phyloP scores from a whole-genome alignment of 2,888 invertebrate species.

The Lasioglossum marginatum region DNA sequence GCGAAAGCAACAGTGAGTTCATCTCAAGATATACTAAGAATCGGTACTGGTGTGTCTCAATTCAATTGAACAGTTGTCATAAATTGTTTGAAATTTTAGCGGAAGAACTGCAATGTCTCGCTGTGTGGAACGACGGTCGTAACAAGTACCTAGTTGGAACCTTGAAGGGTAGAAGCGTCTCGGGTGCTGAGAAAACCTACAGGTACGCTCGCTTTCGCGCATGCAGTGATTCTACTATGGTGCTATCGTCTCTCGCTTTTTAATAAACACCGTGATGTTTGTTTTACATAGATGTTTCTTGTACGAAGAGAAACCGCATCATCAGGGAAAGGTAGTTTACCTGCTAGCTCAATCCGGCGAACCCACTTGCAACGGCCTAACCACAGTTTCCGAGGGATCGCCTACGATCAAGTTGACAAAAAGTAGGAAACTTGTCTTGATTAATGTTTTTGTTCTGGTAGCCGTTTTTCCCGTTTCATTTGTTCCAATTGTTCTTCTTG shows the following conservation, averaged over 20 bases:
- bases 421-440: conserved; percentile 85
- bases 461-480: background rate
- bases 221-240: too few relatives aligned
- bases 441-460: background rate
- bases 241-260: background rate
- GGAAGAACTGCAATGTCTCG: conserved; percentile 92
- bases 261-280: background rate
- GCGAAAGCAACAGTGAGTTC: conserved; percentile 90
- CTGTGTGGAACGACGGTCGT: conserved; percentile 94
- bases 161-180: conserved; percentile 87
- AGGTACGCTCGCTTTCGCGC: conserved; percentile 84
- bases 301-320: conserved; percentile 86
- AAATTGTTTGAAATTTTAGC: conserved; percentile 84
- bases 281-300: conserved; percentile 89
- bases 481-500: background rate
- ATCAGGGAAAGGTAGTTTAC: conserved; percentile 86
- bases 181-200: conserved; percentile 91
- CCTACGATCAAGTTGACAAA: conserved; percentile 91
- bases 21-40: background rate
- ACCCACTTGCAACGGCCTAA: conserved; percentile 92
- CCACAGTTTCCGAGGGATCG: conserved; percentile 91
- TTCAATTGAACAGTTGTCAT: too few relatives aligned
- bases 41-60: background rate
- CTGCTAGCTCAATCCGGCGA: conserved; percentile 92
- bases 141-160: conserved; percentile 92